These are phyloP conservation scores for Haliclystus octoradiatus DNA, from an alignment of 30 jellyfish, hydroid and myxozoan species.

Conservation along the genomic window DNA sequence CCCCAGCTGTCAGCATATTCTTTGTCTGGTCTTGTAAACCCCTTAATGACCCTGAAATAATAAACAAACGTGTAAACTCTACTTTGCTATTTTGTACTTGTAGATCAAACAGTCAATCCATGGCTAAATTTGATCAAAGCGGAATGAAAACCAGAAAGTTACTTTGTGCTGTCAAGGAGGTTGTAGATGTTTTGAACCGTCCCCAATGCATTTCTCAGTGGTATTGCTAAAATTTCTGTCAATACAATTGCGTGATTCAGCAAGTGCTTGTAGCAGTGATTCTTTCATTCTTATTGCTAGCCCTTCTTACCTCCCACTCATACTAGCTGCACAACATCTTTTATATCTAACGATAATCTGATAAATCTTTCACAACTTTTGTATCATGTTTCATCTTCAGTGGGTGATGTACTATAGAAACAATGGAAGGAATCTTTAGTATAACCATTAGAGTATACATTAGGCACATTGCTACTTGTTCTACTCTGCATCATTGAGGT, in stretches of 20 bases:
- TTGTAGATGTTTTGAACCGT: conserved; percentile 24
- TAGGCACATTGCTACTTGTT: conserved; percentile 31
- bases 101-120: too few species aligned
- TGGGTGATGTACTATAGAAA: conserved; percentile 8
- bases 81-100: too few species aligned
- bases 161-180: conserved; percentile 26
- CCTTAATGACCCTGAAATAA: too few species aligned
- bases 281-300: conserved; percentile 34
- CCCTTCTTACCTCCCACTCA: conserved; percentile 26
- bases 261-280: conserved; percentile 14
- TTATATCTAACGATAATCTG: conserved; percentile 5
- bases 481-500: conserved; percentile 5
- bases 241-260: too few species aligned
- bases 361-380: conserved; percentile 6
- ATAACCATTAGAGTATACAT: conserved; percentile 4
- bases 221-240: too few species aligned
- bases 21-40: too few species aligned
- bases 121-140: too few species aligned
- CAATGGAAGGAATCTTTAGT: too few species aligned
- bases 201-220: conserved; percentile 38
- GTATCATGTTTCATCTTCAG: conserved; percentile 6
- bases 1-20: too few species aligned
- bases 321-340: conserved; percentile 4
- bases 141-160: too few species aligned
- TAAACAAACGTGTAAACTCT: too few species aligned